Base-by-base conservation (phyloP, 2,113 vertebrate genomes). In the Vulpes vulpes region DNA sequence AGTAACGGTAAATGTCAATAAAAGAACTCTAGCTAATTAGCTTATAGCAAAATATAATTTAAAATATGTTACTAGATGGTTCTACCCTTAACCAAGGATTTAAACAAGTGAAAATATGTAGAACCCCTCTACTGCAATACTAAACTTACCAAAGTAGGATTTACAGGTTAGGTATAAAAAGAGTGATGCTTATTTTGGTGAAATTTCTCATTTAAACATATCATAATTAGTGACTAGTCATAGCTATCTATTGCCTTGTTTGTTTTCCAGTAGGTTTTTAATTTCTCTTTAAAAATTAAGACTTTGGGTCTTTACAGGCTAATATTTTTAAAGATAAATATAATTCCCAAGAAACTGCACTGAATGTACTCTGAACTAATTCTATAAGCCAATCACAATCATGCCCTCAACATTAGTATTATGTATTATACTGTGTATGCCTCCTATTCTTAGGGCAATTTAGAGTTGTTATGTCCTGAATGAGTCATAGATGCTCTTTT, bases 131-230 rank as follows among this genome's bases (percentile, higher is more conserved):
- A 74, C 65, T 0, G 19, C 92, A 32, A 2, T 82, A 57, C 71
- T 91, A 92, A 96, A 97, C 0, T 67, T 83, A 22, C 43, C 32
- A 90, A 80, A 96, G 38, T 4, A 97, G 11, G 83, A 96, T 96
- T 91, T 89, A 11, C 43, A 65, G 9, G 22, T 82, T 87, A 90
- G 3, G 5, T 81, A 78, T 55, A 91, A 92, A 79, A 32, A 43
- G 57, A 95, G 43, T 2, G 2, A 57, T 0, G 62, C 67, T 65
- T 73, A 7, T 32, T n/a, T 91, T 51, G 35, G 15, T n/a, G 1
- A 94, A 96, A 94, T 74, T 78, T 2, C 57, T 96, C n/a, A 93
- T 91, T 35, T 0, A 92, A 83, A 53, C 25, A 11, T 5, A 49
- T 20, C 96, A 12, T 74, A 89, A 90, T 90, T 51, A 92, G 3